Percentiles rank a stretch among this genome's conserved stretches.
phyloP scores from a whole-genome alignment of 1,140 invertebrate genomes.

The Sitophilus oryzae region DNA sequence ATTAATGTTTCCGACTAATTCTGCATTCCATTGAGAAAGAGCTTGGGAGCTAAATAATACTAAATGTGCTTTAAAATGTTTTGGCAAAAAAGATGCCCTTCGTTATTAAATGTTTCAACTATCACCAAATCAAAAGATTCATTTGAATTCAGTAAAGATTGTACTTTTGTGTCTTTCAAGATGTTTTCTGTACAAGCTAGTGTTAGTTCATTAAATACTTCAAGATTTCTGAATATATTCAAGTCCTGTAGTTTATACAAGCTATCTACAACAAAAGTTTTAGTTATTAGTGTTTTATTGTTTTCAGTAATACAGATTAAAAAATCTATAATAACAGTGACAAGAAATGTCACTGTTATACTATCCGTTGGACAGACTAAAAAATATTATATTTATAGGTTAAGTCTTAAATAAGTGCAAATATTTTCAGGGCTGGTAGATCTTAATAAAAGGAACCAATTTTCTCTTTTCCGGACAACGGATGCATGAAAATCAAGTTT shows the following conservation, averaged over 20 bases:
- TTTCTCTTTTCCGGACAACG: too few relatives aligned
- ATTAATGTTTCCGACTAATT: conserved; percentile 15
- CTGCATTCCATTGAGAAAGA: conserved; percentile 15
- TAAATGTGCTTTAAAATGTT: conserved; percentile 42
- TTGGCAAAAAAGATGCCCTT: conserved; percentile 44
- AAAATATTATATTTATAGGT: too few relatives aligned
- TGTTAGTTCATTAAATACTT: conserved; percentile 1
- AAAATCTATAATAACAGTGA: too few relatives aligned
- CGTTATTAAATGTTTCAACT: conserved; percentile 45
- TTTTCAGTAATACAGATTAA: too few relatives aligned
- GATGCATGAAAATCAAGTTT: too few relatives aligned
- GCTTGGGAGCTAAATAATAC: conserved; percentile 24
- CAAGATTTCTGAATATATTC: conserved; percentile 1
- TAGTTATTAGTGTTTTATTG: too few relatives aligned
- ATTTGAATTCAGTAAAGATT: conserved; percentile 26
- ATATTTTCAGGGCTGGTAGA: too few relatives aligned
- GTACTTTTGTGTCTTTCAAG: conserved; percentile 16
- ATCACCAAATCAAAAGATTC: conserved; percentile 48
- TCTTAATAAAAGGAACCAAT: too few relatives aligned
- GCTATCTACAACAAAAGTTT: background rate
- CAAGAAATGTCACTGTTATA: too few relatives aligned
- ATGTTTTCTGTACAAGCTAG: background rate
- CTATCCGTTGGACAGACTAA: too few relatives aligned
- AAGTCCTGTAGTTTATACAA: background rate
- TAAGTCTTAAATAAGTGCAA: too few relatives aligned